phyloP scores from a whole-genome alignment of 2,888 invertebrate species.

The Aspidiotus rigidus region DNA sequence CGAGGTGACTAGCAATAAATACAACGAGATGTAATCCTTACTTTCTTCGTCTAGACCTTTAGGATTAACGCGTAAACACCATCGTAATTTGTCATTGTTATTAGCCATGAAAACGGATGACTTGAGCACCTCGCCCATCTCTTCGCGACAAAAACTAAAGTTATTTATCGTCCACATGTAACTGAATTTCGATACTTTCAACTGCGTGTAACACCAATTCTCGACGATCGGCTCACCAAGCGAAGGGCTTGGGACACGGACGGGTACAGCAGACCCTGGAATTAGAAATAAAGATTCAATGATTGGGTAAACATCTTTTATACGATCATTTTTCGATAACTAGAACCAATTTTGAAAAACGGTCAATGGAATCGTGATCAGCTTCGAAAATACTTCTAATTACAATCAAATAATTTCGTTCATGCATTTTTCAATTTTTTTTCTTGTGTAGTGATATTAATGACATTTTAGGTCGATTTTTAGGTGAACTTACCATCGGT shows the following conservation, averaged over 20 bases:
- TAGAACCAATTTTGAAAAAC: too few relatives aligned
- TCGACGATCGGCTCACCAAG: conserved; percentile 89
- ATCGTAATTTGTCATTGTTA: conserved; percentile 98
- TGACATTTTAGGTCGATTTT: too few relatives aligned
- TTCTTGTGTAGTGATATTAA: too few relatives aligned
- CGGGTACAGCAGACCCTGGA: conserved; percentile 20
- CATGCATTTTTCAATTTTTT: too few relatives aligned
- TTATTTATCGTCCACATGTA: conserved; percentile 99
- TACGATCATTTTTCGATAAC: too few relatives aligned
- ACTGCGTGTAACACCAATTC: conserved; percentile 99
- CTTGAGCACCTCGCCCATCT: conserved; percentile 99
- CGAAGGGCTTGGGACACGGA: conserved; percentile 91
- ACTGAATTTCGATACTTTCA: conserved; percentile 99
- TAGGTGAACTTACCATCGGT: too few relatives aligned
- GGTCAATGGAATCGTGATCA: too few relatives aligned
- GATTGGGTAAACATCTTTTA: too few relatives aligned
- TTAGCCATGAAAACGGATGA: conserved; percentile 99
- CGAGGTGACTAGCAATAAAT: conserved; percentile 96
- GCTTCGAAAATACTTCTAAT: too few relatives aligned
- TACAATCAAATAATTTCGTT: too few relatives aligned
- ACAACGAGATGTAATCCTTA: conserved; percentile 98
- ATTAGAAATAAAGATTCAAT: not conserved
- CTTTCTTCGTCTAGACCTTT: conserved; percentile 99
- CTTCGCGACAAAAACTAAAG: conserved; percentile 99
- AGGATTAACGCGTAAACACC: conserved; percentile 97